Evolutionary conservation across 2,888 invertebrate genomes (phyloP), one percentile per base, ranked within the genome.

Genomic region (Sylvicola cinctus): DNA sequence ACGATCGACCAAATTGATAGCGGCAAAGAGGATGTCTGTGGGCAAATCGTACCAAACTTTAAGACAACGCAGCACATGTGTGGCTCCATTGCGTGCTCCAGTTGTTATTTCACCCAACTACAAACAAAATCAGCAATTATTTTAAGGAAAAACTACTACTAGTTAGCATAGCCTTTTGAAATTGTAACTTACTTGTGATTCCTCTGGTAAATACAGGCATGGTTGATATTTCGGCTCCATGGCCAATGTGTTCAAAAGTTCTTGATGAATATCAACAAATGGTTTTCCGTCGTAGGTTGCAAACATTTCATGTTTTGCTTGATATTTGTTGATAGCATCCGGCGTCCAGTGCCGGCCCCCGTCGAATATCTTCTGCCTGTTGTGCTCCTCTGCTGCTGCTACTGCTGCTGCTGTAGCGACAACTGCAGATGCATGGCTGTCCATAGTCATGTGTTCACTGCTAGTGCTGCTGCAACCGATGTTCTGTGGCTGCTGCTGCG

Each of bases 1-100:
- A 42, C 79, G 68, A 58, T 81, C 84, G 50, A 84, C 74, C 47
- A 80, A 58, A 54, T 75, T 77, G 55, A 79, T 70, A 40, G 81
- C 78, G 41, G 72, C 66, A 54, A 83, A 74, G 45, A 81, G 70
- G 8, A 79, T 75, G 45, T 77, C 75, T 11, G 76, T 70, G 10
- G 83, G 78, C 47, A 81, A 59, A 51, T 83, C 81, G 59, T 74
- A 83, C 80, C 83, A 83, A 47, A 80, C 74, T 57, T 81, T 81
- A 43, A 83, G 66, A 52, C 79, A 81, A 42, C 81, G 68, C 45
- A 84, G 62, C 44, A 79, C 75, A 55, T 80, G 77, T 2, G 79
- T 80, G 13, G 81, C 78, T 42, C 76, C 77, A 58, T 84, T 79
- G 29, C 84, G 66, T 31, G 75, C 74, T 31, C 72, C 73, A 34